A percentile compares a stretch with the other conserved stretches of the same genome.
These are phyloP conservation scores for Platorchestia sp. DNA, from an alignment of 1,140 invertebrate species.

Conservation along the genomic window DNA sequence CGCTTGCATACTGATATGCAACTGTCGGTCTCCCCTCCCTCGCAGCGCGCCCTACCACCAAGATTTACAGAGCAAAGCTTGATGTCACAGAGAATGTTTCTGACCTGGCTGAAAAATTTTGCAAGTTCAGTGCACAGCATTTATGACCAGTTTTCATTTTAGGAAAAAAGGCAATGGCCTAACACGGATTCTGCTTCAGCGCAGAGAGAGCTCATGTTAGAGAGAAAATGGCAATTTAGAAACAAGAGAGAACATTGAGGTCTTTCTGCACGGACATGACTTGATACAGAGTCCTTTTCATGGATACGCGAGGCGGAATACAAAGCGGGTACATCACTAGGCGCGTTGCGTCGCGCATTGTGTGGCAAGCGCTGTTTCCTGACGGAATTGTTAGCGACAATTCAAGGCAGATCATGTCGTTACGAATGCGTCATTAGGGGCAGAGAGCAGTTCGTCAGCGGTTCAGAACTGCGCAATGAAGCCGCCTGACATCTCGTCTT, in stretches of 20 bases:
- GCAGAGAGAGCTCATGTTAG: slow-evolving; percentile 12
- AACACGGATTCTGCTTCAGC: background rate
- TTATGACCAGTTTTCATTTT: slow-evolving; percentile 19
- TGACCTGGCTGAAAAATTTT: background rate
- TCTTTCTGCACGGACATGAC: slow-evolving; percentile 2
- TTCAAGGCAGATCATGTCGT: slow-evolving; percentile 31
- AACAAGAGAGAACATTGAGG: slow-evolving; percentile 33
- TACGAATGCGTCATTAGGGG: slow-evolving; percentile 35
- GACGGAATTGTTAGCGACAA: slow-evolving; percentile 17
- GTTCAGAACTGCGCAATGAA: slow-evolving; percentile 15
- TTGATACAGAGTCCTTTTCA: slow-evolving; percentile 30
- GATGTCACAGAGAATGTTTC: background rate
- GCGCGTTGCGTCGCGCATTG: background rate
- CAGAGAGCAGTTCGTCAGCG: slow-evolving; percentile 24
- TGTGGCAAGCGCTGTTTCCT: background rate
- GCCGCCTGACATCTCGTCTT: background rate
- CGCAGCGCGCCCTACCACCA: background rate
- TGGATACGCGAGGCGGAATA: slow-evolving; percentile 23
- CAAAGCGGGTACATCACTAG: slow-evolving; percentile 33
- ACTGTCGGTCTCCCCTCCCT: background rate
- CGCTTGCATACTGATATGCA: slow-evolving; percentile 49
- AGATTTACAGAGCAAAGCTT: slow-evolving; percentile 11
- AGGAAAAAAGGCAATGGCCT: background rate
- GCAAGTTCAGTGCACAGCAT: background rate
- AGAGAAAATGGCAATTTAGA: slow-evolving; percentile 25